Percentiles rank a stretch among this genome's conserved stretches.
phyloP scores from a whole-genome alignment of 2,888 invertebrate genomes.

The Platycnemis pennipes region DNA sequence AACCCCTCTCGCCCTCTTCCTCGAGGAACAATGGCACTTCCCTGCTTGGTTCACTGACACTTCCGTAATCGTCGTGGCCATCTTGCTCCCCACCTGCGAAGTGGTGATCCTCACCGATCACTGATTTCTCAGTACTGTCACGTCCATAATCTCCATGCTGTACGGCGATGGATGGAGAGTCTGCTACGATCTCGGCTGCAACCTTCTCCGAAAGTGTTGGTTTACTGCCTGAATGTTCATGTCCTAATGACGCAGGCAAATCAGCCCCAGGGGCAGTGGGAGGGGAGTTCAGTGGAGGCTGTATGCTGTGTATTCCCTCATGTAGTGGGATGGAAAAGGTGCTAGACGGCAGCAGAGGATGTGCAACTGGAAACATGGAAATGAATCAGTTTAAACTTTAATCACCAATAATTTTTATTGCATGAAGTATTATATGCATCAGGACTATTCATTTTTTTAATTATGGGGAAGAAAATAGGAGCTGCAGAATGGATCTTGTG shows the following conservation, averaged over 20 bases:
- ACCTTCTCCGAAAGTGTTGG: not conserved
- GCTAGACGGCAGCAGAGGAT: constrained; percentile 35
- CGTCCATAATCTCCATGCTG: not conserved
- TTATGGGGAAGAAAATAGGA: too few species aligned
- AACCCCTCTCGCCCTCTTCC: constrained; percentile 49
- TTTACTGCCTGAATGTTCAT: not conserved
- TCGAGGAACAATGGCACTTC: constrained; percentile 31
- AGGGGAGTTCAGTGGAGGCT: constrained; percentile 20
- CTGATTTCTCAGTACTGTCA: constrained; percentile 18
- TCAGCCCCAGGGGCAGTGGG: constrained; percentile 7
- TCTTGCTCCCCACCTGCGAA: not conserved
- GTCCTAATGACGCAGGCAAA: not conserved
- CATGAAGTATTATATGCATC: not conserved
- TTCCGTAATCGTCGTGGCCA: constrained; percentile 16
- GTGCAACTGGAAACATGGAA: constrained; percentile 9
- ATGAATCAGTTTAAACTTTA: not conserved
- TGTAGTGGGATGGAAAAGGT: constrained; percentile 26
- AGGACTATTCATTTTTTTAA: too few species aligned
- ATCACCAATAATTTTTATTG: not conserved
- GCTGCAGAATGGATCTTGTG: too few species aligned
- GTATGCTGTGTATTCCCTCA: constrained; percentile 25
- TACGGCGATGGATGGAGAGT: not conserved
- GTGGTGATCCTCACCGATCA: not conserved
- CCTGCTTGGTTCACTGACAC: not conserved
- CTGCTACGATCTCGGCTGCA: constrained; percentile 21